phyloP scores from a whole-genome alignment of 2,888 invertebrate genomes.

The Eupithecia subumbrata region DNA sequence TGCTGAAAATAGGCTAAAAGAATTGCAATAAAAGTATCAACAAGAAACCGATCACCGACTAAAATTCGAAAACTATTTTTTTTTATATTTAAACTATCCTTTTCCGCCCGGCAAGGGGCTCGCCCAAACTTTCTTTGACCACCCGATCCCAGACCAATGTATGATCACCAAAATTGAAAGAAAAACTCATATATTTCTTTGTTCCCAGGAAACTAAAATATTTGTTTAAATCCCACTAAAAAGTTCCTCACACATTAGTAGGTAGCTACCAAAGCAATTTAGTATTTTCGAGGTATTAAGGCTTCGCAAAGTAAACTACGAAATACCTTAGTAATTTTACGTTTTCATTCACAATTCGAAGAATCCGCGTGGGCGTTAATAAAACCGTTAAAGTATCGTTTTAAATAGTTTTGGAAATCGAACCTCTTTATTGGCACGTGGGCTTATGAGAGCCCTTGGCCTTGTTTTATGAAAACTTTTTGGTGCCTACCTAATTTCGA shows the following conservation, averaged over 20 bases:
- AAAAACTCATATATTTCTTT: not conserved
- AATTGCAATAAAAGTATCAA: not conserved
- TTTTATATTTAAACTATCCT: not conserved
- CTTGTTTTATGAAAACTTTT: not conserved
- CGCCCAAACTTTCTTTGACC: not conserved
- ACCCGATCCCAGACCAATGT: not conserved
- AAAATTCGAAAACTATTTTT: not conserved
- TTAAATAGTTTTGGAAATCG: slow-evolving; percentile 39
- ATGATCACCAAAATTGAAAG: too few species aligned
- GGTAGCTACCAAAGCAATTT: not conserved
- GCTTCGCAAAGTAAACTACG: not conserved
- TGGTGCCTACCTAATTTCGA: not conserved
- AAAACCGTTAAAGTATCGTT: slow-evolving; percentile 45
- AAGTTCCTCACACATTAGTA: not conserved
- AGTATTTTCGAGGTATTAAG: not conserved
- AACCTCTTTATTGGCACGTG: slow-evolving; percentile 26
- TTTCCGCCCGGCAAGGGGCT: not conserved
- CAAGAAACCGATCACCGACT: not conserved
- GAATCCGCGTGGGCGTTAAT: slow-evolving; percentile 47
- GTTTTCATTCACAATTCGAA: slow-evolving; percentile 48
- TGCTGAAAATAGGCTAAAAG: too few species aligned
- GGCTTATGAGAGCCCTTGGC: slow-evolving; percentile 37
- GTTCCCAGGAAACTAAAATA: not conserved
- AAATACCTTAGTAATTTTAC: slow-evolving; percentile 8
- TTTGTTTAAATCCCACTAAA: not conserved